A percentile compares a stretch with the other conserved stretches of the same genome.
These are phyloP conservation scores for Sebastes steindachneri DNA, from an alignment of 2,797 vertebrate genomes.

Conservation along the genomic window DNA sequence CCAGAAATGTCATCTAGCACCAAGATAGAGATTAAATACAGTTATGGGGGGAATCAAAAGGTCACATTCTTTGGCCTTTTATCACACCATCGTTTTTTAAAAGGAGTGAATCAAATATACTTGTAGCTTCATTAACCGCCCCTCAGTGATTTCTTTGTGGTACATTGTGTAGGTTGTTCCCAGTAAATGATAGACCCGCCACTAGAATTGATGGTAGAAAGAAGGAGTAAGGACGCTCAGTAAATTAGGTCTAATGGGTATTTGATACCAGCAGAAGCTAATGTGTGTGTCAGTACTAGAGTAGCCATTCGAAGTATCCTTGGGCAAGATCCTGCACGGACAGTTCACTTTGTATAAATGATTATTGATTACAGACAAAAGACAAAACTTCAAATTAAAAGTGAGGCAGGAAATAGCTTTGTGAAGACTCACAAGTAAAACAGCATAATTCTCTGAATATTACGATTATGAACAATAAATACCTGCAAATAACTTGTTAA, in stretches of 20 bases:
- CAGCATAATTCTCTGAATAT: not conserved
- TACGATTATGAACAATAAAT: not conserved
- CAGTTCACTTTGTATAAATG: conserved; percentile 3
- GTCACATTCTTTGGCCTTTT: not conserved
- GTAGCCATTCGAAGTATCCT: not conserved
- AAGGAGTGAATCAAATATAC: not conserved
- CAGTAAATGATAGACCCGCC: not conserved
- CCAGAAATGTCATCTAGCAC: not conserved
- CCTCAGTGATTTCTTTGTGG: conserved; percentile 12
- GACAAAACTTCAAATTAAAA: not conserved
- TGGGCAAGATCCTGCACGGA: not conserved
- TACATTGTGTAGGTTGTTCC: not conserved
- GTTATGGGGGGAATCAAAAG: not conserved
- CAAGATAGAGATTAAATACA: not conserved
- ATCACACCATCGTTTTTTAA: not conserved
- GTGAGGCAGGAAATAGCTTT: not conserved
- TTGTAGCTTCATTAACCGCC: not conserved
- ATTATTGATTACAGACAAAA: conserved; percentile 1
- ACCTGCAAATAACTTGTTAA: not conserved
- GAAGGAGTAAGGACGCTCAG: not conserved
- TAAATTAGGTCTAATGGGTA: conserved; percentile 46
- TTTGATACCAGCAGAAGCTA: conserved; percentile 23
- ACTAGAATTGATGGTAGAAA: conserved; percentile 5
- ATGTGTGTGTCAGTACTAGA: not conserved
- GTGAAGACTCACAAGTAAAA: not conserved